Evolutionary conservation across 30 jellyfish, hydroid and myxozoan species (phyloP).

Genomic region (Chironex yamaguchii): DNA sequence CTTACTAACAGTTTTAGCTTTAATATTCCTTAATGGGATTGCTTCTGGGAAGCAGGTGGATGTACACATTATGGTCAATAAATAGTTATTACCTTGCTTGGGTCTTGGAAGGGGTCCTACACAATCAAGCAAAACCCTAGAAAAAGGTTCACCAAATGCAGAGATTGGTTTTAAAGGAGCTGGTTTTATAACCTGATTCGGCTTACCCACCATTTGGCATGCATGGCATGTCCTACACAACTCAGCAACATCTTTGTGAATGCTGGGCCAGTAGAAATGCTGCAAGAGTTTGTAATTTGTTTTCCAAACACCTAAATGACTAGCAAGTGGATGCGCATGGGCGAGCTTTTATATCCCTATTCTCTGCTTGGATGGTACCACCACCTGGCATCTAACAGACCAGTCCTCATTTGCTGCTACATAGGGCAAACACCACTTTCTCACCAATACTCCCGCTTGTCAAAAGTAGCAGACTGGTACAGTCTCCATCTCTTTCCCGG

Average conservation of each 20-base stretch:
- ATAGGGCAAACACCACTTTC: no score
- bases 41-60: conserved; percentile 46
- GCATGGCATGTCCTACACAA: conserved; percentile 8
- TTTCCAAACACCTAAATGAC: conserved; percentile 34
- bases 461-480: no score
- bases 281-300: background rate
- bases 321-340: no score
- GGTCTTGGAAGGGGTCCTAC: no score
- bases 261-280: conserved; percentile 44
- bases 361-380: no score
- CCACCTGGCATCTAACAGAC: no score
- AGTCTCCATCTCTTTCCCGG: no score
- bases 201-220: conserved; percentile 17
- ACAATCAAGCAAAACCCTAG: conserved; percentile 11
- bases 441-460: no score
- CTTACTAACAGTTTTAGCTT: background rate
- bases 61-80: background rate
- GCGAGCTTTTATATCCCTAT: background rate
- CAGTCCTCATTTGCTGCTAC: no score
- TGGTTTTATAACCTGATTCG: background rate
- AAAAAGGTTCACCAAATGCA: conserved; percentile 7
- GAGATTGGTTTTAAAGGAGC: conserved; percentile 3
- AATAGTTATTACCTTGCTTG: background rate
- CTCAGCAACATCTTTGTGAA: conserved; percentile 2
- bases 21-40: background rate